Evolutionary conservation across 1,140 invertebrate species (phyloP), one percentile per base, ranked within the genome.

Genomic region (Lepidotrigona ventralis): DNA sequence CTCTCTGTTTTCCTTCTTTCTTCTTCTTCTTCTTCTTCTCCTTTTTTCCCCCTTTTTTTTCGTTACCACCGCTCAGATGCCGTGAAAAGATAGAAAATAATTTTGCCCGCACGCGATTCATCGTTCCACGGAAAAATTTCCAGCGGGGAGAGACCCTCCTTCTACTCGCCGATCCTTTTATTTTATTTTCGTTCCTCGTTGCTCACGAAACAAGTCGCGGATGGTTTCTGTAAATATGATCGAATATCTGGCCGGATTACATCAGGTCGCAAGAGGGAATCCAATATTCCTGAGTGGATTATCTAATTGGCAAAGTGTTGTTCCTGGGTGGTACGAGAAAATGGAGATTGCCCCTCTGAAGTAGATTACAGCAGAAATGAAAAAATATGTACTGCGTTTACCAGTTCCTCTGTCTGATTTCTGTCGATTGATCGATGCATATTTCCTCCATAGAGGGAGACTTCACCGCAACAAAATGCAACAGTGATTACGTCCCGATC

Each of bases 51-150:
- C 39, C 39, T 26, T 26, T n/a, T 26, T 63, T 80, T 75, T 83
- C 23, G 6, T 51, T 33, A 1, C 29, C 51, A 12, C n/a, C 17
- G 19, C 56, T 51, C 66, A 75, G 85, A 88, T 72, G 51, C 58
- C 66, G 53, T 58, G 66, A 64, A 60, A 64, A 81, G 87, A 88
- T 88, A 89, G 68, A 84, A 85, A 85, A 86, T 86, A 79, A 85
- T 89, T 83, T 81, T 60, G 66, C 26, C 51, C 33, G 23, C 79
- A 75, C 72, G 79, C 72, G 72, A 75, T 54, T 68, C 51, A 6
- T 17, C 46, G 21, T 12, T 5, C 54, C 21, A 46, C 15, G 74
- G 66, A 60, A 77, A 46, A 82, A 77, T 78, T 39, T 60, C 12
- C 33, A n/a, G 1, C 15, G 17, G 29, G 2, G 29, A 17, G 26